phyloP scores from a whole-genome alignment of 2,888 invertebrate genomes.

The Zygothrica quintamaculata region DNA sequence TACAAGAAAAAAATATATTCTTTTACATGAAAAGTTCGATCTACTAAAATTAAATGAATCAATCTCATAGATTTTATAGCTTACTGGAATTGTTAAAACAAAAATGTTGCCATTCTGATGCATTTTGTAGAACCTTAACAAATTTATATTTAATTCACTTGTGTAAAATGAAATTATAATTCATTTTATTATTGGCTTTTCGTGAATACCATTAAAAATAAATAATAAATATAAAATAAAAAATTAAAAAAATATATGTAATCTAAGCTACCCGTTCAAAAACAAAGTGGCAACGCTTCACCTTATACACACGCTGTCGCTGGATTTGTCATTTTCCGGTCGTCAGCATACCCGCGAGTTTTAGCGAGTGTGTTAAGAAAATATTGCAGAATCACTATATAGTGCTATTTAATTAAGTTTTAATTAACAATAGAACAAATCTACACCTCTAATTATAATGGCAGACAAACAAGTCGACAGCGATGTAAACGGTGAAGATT shows the following conservation, averaged over 20 bases:
- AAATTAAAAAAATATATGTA: neutral
- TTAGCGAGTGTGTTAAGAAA: slow-evolving; percentile 71
- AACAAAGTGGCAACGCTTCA: slow-evolving; percentile 59
- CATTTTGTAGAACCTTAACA: too few species aligned
- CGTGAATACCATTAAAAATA: too few species aligned
- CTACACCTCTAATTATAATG: slow-evolving; percentile 82
- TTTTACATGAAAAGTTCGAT: too few species aligned
- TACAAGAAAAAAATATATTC: too few species aligned
- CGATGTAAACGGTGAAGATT: slow-evolving; percentile 92
- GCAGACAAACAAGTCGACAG: slow-evolving; percentile 87
- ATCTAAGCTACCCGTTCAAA: neutral
- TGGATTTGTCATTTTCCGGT: slow-evolving; percentile 84
- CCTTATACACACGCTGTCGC: slow-evolving; percentile 70
- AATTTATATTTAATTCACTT: too few species aligned
- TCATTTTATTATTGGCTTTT: too few species aligned
- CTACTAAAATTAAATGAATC: too few species aligned
- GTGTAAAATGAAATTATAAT: too few species aligned
- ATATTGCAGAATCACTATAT: slow-evolving; percentile 45
- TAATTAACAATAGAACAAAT: slow-evolving; percentile 53
- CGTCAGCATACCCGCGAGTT: slow-evolving; percentile 81
- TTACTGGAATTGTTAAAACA: too few species aligned
- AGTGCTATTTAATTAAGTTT: slow-evolving; percentile 61
- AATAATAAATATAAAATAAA: neutral
- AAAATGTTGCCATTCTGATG: too few species aligned
- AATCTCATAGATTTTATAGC: too few species aligned